Base-by-base conservation (phyloP, 2,888 invertebrate genomes). In the Labia minor region DNA sequence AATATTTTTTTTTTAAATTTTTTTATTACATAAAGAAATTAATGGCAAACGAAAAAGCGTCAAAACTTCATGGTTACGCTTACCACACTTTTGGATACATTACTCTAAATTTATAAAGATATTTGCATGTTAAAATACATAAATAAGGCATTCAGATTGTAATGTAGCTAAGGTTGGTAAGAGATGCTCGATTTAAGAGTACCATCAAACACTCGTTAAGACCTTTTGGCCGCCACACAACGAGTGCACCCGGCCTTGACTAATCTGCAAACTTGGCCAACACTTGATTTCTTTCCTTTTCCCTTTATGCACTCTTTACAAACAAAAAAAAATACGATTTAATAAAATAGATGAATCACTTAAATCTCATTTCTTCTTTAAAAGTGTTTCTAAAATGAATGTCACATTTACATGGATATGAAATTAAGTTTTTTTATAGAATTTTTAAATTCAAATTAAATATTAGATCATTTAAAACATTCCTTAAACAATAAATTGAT, bases 191-290 rank as follows among this genome's bases (percentile, higher is more conserved):
- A 49, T 49, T 49, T 49, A 49, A 49, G 49, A 49, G 49, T 49
- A 4, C 49, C 49, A 49, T 49, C 49, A 49, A 49, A 49, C 49
- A 49, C 49, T 49, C 49, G 49, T 49, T 49, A 49, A 49, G 49
- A 10, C 49, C 49, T 49, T 49, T 49, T 49, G 49, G 49, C 49
- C 49, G 14, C 49, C 3, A 49, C 49, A 49, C 49, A 49, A 49
- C 33, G 33, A 4, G 49, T 14, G 49, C 49, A 49, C n/a, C 49
- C 49, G 49, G 49, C 49, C 49, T 49, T 49, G 4, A 49, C 49
- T 49, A 49, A 49, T 49, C 49, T 49, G 16, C 49, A 49, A 49
- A 49, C 49, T 49, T 49, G 16, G 49, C 14, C 49, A 49, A 49
- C 49, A 49, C 49, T 49, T 49, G 14, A 14, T 14, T n/a, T 49